phyloP scores from a whole-genome alignment of 2,888 invertebrate genomes.

The Nymphalis polychloros region DNA sequence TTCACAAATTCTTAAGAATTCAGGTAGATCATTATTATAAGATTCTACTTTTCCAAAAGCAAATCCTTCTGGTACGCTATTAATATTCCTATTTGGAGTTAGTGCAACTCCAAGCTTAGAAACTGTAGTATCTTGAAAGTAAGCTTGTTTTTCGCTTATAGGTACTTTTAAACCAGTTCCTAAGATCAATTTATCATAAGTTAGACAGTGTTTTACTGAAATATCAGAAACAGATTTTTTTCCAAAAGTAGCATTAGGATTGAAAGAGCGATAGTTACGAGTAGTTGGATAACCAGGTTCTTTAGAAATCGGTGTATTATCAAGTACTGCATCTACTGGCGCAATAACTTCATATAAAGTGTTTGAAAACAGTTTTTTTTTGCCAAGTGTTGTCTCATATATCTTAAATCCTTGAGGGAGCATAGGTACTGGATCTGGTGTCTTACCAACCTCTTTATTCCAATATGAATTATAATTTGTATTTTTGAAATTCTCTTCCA shows the following conservation, averaged over 20 bases:
- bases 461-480: conserved; percentile 65
- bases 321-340: conserved; percentile 59
- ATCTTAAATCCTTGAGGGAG: conserved; percentile 62
- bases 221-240: conserved; percentile 15
- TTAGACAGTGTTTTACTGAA: conserved; percentile 62
- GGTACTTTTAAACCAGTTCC: conserved; percentile 61
- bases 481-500: conserved; percentile 63
- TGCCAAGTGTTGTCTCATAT: conserved; percentile 58
- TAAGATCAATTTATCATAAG: conserved; percentile 56
- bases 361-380: conserved; percentile 49
- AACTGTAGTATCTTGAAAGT: conserved; percentile 57
- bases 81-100: conserved; percentile 74
- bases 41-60: conserved; percentile 69
- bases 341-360: conserved; percentile 64
- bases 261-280: conserved; percentile 62
- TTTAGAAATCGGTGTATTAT: conserved; percentile 56
- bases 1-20: conserved; percentile 64
- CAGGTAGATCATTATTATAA: conserved; percentile 63
- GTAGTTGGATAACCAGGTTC: conserved; percentile 52
- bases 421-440: conserved; percentile 60
- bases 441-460: conserved; percentile 56
- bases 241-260: conserved; percentile 70
- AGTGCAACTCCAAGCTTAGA: conserved; percentile 63
- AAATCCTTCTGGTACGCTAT: conserved; percentile 67
- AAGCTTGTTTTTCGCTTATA: conserved; percentile 65